These are phyloP conservation scores for Dromas ardeola DNA, from an alignment of 2,113 vertebrate genomes.

Conservation along the genomic window DNA sequence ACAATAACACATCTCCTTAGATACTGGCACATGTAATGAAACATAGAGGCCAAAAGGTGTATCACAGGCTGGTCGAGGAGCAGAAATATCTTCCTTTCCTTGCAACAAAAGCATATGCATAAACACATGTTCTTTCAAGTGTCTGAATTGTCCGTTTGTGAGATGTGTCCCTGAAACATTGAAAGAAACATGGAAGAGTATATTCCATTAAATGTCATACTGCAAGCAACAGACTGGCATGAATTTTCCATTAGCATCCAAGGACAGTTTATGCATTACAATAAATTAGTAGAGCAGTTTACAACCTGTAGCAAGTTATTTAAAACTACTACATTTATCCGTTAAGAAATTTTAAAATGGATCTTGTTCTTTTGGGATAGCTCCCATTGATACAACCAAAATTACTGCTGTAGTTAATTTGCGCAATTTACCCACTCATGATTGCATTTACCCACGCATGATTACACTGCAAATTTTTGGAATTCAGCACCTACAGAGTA, in stretches of 20 bases:
- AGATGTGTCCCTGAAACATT: neutral
- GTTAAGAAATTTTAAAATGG: neutral
- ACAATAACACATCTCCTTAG: neutral
- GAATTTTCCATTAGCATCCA: neutral
- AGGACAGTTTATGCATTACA: neutral
- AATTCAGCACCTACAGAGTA: neutral
- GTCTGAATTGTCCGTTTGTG: neutral
- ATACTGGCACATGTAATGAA: neutral
- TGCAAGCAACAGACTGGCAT: neutral
- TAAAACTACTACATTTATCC: neutral
- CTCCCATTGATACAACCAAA: neutral
- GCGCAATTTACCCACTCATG: neutral
- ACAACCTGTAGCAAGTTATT: neutral
- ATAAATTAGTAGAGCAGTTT: neutral
- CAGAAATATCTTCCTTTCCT: neutral
- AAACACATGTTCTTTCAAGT: neutral
- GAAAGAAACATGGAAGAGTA: neutral
- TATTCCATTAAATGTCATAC: neutral
- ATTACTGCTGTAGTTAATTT: neutral
- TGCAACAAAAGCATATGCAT: neutral
- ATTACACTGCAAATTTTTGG: neutral
- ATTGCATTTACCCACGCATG: neutral
- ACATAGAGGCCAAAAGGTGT: neutral
- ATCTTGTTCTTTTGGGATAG: neutral
- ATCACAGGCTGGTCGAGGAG: neutral